Percentiles rank a stretch among this genome's conserved stretches.
phyloP scores from a whole-genome alignment of 2,888 invertebrate species.

The Microdon myrmicae region DNA sequence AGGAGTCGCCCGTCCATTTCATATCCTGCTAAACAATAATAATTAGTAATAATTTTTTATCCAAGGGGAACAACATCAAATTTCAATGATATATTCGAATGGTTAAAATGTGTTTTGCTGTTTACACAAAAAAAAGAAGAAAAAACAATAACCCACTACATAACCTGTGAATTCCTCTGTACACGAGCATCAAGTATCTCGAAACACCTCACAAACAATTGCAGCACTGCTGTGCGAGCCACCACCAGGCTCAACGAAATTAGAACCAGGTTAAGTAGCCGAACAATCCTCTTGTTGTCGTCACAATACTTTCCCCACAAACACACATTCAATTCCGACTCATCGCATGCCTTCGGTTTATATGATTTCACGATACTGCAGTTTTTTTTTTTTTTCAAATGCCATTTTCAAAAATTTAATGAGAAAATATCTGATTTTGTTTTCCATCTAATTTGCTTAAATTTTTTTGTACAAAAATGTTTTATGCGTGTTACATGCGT shows the following conservation, averaged over 20 bases:
- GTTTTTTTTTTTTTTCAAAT: constrained; percentile 21
- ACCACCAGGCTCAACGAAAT: constrained; percentile 49
- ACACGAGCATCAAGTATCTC: constrained; percentile 30
- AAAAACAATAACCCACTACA: constrained; percentile 11
- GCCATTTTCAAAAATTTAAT: constrained; percentile 10
- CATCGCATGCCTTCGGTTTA: constrained; percentile 17
- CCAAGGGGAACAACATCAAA: too few relatives aligned
- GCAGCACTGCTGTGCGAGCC: constrained; percentile 46
- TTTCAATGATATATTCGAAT: too few relatives aligned
- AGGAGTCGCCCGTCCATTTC: too few relatives aligned
- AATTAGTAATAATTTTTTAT: too few relatives aligned
- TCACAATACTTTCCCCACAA: constrained; percentile 23
- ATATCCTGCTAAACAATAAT: too few relatives aligned
- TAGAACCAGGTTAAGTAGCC: constrained; percentile 52
- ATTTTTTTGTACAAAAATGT: constrained; percentile 22
- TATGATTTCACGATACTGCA: constrained; percentile 4
- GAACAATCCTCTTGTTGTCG: constrained; percentile 39
- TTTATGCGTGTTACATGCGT: constrained; percentile 28
- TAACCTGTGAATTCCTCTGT: too few relatives aligned
- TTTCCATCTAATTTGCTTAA: constrained; percentile 28
- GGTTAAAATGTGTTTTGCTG: constrained; percentile 4
- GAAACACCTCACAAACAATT: constrained; percentile 41
- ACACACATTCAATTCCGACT: too few relatives aligned
- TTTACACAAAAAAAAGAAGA: neutral
- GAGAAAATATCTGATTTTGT: neutral